Conservation (phyloP, 2,113 vertebrate genomes). For the Gymnobelideus leadbeateri region DNA sequence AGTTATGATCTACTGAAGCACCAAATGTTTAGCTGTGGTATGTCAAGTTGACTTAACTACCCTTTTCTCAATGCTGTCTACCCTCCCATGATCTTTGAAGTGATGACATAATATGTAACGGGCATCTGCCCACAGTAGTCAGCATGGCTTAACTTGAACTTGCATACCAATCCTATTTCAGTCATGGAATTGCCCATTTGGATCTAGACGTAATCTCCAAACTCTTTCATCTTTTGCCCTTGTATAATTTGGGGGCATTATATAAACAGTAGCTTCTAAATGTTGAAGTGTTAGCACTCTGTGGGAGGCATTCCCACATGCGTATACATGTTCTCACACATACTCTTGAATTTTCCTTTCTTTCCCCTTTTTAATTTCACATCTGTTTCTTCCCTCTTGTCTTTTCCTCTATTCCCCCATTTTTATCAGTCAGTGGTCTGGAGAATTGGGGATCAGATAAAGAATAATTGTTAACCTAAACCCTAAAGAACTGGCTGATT, state of each 20-base stretch:
- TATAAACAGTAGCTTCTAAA: background rate
- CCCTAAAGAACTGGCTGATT: background rate
- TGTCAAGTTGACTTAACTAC: too few relatives aligned
- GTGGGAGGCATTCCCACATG: background rate
- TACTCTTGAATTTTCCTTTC: background rate
- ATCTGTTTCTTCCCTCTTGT: background rate
- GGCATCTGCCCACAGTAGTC: background rate
- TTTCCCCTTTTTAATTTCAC: background rate
- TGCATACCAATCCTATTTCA: background rate
- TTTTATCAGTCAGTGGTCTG: background rate
- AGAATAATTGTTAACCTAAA: background rate
- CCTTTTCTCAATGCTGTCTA: background rate
- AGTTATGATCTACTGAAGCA: accelerated
- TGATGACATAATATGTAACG: background rate
- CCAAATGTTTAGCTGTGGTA: accelerated
- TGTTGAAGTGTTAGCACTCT: background rate
- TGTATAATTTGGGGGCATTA: background rate
- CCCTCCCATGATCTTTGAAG: background rate
- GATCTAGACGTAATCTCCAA: background rate
- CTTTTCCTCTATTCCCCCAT: background rate
- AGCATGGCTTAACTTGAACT: constrained; percentile 6
- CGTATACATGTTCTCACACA: background rate
- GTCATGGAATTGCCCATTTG: background rate
- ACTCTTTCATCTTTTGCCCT: background rate
- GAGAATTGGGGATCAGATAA: background rate